Percentiles rank a stretch among this genome's conserved stretches.
phyloP scores from a whole-genome alignment of 2,888 invertebrate genomes.

The Seira musarum region DNA sequence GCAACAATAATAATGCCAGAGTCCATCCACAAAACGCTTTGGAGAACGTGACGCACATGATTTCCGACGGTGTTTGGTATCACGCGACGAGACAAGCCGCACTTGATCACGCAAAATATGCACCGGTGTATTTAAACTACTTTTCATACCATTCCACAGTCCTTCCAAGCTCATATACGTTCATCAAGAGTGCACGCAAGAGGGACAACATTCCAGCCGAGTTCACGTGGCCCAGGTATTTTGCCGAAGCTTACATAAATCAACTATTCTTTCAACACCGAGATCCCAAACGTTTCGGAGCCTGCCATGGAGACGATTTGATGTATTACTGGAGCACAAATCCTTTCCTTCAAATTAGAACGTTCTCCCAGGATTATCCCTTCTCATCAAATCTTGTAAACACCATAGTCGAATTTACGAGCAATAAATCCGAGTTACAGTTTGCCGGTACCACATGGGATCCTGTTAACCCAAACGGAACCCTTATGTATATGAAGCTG shows the following conservation, averaged over 20 bases:
- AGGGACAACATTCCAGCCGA: slow-evolving; percentile 30
- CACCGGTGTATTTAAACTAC: slow-evolving; percentile 64
- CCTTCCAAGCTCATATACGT: slow-evolving; percentile 51
- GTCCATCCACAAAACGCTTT: slow-evolving; percentile 54
- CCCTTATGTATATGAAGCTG: slow-evolving; percentile 39
- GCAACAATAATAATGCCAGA: no score
- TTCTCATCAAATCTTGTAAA: slow-evolving; percentile 56
- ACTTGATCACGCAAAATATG: slow-evolving; percentile 51
- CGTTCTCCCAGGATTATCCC: slow-evolving; percentile 55
- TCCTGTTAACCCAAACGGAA: slow-evolving; percentile 20
- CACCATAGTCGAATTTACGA: slow-evolving; percentile 52
- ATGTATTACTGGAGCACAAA: slow-evolving; percentile 29
- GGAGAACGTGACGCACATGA: slow-evolving; percentile 55
- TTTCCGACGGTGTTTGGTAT: slow-evolving; percentile 63
- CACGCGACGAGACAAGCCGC: slow-evolving; percentile 58
- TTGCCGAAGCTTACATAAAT: slow-evolving; percentile 19
- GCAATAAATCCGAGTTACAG: slow-evolving; percentile 10
- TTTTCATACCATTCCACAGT: slow-evolving; percentile 57
- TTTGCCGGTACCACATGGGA: slow-evolving; percentile 59
- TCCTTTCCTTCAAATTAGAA: slow-evolving; percentile 48
- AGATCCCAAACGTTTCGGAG: slow-evolving; percentile 53
- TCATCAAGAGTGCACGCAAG: slow-evolving; percentile 42
- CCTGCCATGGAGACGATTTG: slow-evolving; percentile 62
- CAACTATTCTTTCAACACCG: slow-evolving; percentile 26
- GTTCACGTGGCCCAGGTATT: slow-evolving; percentile 33